Evolutionary conservation across 2,888 invertebrate species (phyloP), one percentile per base, ranked within the genome.

Genomic region (Elysia crispata): DNA sequence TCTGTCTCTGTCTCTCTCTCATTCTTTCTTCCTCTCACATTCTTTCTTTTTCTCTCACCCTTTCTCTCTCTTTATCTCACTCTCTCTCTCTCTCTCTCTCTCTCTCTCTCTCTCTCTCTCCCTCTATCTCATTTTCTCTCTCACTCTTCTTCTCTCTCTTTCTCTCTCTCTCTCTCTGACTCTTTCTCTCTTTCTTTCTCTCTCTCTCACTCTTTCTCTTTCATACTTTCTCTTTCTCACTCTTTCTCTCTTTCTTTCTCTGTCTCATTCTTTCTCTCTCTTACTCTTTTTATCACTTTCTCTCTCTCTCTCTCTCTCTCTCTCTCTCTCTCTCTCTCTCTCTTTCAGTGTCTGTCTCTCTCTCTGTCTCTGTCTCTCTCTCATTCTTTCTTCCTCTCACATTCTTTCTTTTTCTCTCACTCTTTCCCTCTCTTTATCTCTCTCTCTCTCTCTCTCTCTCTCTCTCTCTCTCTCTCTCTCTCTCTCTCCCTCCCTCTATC

Each of bases 181-280:
- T 20, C 25, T 67, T 3, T 67, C 67, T 67, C 6, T 67, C 67
- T 67, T 6, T 67, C 1, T 67, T 25, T 67, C 28, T 67, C 6
- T 67, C 25, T 67, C 67, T 67, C 67, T 67, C 67, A 13, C 67
- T 67, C 67, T 67, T 25, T 20, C 67, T 20, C 67, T 18, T 25
- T 20, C 67, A 13, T 25, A 13, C 67, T 67, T 25, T 67, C 67
- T 67, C 67, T 67, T 25, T 67, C 67, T 67, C 54, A n/a, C 54
- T 41, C 54, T 50, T 15, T 41, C 50, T 23, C 15, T 57, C 57
- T n/a, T 5, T 75, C 8, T 57, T 5, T 60, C 28, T 57, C 1
- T 30, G 5, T 72, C 33, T 72, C 31, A 6, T 1, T 30, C 18
- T 28, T 23, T 23, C 23, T 41, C 11, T 41, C 23, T 73, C n/a